Evolutionary conservation across 2,113 vertebrate genomes (phyloP).

Genomic region (Lanius ludovicianus): DNA sequence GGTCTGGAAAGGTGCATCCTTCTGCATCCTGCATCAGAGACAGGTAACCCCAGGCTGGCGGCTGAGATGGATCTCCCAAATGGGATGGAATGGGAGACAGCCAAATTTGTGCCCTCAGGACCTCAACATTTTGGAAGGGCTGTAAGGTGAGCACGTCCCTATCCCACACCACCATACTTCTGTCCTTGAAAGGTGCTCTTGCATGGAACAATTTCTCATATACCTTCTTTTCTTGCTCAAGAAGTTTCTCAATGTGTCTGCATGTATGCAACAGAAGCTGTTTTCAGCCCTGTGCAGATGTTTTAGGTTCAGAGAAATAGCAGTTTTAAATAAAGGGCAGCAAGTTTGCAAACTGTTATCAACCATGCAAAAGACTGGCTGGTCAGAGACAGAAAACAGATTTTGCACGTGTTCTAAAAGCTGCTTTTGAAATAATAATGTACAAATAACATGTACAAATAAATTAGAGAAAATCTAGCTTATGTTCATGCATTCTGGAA

Average conservation of each 20-base stretch:
- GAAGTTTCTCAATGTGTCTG: neutral
- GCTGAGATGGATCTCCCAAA: neutral
- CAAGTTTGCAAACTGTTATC: neutral
- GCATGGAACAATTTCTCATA: neutral
- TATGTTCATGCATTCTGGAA: rapidly evolving
- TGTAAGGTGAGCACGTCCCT: neutral
- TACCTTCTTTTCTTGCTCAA: neutral
- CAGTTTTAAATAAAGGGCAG: neutral
- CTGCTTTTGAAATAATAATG: neutral
- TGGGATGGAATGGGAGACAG: neutral
- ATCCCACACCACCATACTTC: neutral
- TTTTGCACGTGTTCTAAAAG: neutral
- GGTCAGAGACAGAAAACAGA: neutral
- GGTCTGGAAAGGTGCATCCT: neutral
- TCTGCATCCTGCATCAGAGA: neutral
- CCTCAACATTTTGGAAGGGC: neutral
- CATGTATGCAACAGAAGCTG: neutral
- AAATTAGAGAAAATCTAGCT: neutral
- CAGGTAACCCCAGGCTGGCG: rapidly evolving
- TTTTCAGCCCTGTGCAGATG: neutral
- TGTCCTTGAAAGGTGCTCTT: neutral
- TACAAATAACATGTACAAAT: neutral
- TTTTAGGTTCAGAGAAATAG: neutral
- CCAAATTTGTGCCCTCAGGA: neutral
- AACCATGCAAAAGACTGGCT: neutral